Percentiles rank a stretch among this genome's conserved stretches.
These are phyloP conservation scores for Mionectes olivaceus DNA, from an alignment of 2,797 vertebrate genomes.

Conservation along the genomic window DNA sequence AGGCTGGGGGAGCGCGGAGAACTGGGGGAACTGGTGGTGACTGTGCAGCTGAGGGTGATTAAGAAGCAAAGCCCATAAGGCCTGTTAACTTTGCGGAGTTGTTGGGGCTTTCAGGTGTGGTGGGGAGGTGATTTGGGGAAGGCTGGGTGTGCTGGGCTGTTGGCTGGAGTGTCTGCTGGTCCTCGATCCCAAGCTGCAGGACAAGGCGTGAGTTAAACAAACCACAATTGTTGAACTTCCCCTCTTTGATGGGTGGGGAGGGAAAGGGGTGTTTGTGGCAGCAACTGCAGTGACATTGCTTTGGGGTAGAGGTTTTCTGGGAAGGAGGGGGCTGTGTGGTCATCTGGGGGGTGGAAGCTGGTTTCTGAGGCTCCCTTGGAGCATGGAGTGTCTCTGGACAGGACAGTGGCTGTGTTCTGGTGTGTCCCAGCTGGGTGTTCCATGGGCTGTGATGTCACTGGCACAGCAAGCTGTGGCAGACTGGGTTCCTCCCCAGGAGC, in stretches of 20 bases:
- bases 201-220: background rate
- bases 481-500: background rate
- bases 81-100: background rate
- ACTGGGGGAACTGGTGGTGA: background rate
- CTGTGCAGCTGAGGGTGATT: background rate
- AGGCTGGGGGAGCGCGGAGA: background rate
- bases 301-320: background rate
- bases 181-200: fast-evolving
- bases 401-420: background rate
- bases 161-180: background rate
- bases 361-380: background rate
- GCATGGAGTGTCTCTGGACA: background rate
- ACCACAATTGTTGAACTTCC: fast-evolving
- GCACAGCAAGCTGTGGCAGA: background rate
- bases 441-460: background rate
- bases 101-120: background rate
- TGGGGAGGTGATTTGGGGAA: background rate
- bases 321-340: background rate
- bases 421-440: background rate
- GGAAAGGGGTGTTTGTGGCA: background rate
- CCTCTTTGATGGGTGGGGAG: background rate
- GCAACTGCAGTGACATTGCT: fast-evolving
- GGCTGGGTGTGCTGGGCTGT: background rate
- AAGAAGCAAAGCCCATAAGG: background rate
- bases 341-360: background rate